Evolutionary conservation across 1,140 invertebrate species (phyloP), one percentile per base, ranked within the genome.

Genomic region (Neuroterus valhalla): DNA sequence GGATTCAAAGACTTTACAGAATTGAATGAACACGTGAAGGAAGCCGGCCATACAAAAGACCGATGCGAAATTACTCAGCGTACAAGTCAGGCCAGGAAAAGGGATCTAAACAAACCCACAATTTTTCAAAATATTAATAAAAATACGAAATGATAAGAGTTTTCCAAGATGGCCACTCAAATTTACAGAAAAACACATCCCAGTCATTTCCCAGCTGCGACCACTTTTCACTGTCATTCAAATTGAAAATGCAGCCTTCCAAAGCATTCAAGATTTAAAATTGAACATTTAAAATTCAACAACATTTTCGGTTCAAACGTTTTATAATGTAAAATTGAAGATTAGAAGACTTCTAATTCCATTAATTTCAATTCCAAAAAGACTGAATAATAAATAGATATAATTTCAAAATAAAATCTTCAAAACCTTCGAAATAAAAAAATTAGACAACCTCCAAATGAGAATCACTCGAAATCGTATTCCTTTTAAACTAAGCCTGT

Each of bases 1-100:
- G 83, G 92, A 88, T 78, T 89, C 89, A 89, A 92, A 94, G 77
- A 92, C 92, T 89, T 92, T 91, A 87, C 90, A 91, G 91, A 94
- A 94, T 87, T 91, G 89, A 88, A 92, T 83, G 88, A 93, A 91
- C 86, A 93, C 91, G 85, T 92, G 91, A 81, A 92, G 78, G 90
- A 93, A 94, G 85, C 92, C 93, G 81, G 91, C 87, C 86, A 92
- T 92, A 88, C 93, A 93, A 85, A 93, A 85, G 78, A 89, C 86
- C 87, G 91, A 91, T 83, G 92, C 89, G 77, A 91, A 86, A 83
- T 93, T 90, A 90, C 85, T 90, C 88, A 91, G 86, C 72, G 90
- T 87, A 12, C 26, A 72, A 82, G 83, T 91, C 84, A 92, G 83
- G 82, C 90, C 91, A 80, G 89, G 82, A 72, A 91, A 79, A 78